Base-by-base conservation (phyloP, 1,140 invertebrate species). In the Spodoptera frugiperda region DNA sequence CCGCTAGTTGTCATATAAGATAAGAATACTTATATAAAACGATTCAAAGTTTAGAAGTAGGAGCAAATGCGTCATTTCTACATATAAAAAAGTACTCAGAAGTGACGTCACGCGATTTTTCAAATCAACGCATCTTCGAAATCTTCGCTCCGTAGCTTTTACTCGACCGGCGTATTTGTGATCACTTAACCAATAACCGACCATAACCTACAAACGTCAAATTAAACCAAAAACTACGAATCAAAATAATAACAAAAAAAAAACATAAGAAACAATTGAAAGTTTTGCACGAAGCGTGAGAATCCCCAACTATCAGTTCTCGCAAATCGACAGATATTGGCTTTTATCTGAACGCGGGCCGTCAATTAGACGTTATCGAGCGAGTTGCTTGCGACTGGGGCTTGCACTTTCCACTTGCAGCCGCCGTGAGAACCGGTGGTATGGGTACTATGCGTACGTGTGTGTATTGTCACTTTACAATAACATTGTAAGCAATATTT, bases 351-450 rank as follows among this genome's bases (percentile, higher is more conserved):
- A 51, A 49, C 71, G 51, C 44, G 51, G 67, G 30, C 44, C 44
- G 71, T 73, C 55, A 73, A 57, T 57, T 73, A 61, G 54, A 73
- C 54, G 55, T 15, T 73, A 73, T 73, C 71, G 44, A 48, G 54
- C 55, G 55, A 61, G 44, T 73, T 46, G 55, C 17, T 30, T 44
- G 71, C 44, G 44, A 73, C n/a, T 39, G n/a, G n/a, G n/a, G 55
- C 44, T 48, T n/a, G 71, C 71, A 73, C 71, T 73, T 73, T 73
- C 71, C 54, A 59, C 55, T 49, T 11, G 21, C 14, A 11, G 14
- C 10, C 67, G n/a, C 15, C 68, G 68, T 71, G 68, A 19, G 68
- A 68, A 68, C 49, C 21, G 21, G 5, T 68, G 48, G 65, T 68
- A 68, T 33, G 48, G 65, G 65, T 51, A 63, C 30, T 53, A 53